phyloP scores from a whole-genome alignment of 30 jellyfish, hydroid and myxozoan species.

The Pseudorhiza aurosa region DNA sequence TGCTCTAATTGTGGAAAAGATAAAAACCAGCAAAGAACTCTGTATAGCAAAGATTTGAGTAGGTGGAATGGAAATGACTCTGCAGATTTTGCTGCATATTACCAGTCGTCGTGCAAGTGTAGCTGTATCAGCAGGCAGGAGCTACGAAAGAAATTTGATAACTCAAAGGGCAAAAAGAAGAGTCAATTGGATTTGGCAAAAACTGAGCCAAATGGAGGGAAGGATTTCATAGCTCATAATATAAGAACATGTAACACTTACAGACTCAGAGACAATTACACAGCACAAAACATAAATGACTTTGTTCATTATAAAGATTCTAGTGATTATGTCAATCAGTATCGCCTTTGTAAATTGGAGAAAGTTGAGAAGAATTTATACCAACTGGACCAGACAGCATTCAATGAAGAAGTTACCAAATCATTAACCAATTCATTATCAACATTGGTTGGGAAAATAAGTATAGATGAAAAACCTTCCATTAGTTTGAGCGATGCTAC shows the following conservation, averaged over 20 bases:
- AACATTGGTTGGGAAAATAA: conserved; percentile 12
- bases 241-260: conserved; percentile 13
- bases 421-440: conserved; percentile 24
- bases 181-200: not conserved
- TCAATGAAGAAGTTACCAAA: conserved; percentile 23
- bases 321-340: conserved; percentile 9
- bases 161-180: not conserved
- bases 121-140: conserved; percentile 10
- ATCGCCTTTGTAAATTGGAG: conserved; percentile 30
- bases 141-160: not conserved
- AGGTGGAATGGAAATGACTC: conserved; percentile 9
- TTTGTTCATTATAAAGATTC: conserved; percentile 30
- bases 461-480: not conserved
- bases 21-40: not conserved
- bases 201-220: conserved; percentile 10
- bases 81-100: not conserved
- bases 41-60: conserved; percentile 17
- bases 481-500: not conserved
- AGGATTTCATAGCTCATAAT: conserved; percentile 59
- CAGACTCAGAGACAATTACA: conserved; percentile 24
- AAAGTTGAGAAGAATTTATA: conserved; percentile 8
- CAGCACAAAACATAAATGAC: not conserved
- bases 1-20: conserved; percentile 45
- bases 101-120: not conserved
- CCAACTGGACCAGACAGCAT: conserved; percentile 27